Conservation (phyloP, 2,113 vertebrate species). For the Enhydra lutris region DNA sequence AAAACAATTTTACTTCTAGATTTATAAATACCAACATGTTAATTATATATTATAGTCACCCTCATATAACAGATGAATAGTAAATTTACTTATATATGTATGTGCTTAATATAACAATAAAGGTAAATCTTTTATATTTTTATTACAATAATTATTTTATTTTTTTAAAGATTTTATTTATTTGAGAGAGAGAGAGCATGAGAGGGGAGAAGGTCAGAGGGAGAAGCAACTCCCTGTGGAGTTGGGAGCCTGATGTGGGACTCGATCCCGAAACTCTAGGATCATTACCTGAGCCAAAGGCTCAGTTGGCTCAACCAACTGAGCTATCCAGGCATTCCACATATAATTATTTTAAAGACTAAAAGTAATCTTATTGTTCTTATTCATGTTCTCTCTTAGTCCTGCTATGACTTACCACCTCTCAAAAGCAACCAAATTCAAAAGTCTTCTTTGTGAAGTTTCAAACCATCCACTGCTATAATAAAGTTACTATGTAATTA, state of each 20-base stretch:
- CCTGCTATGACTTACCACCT: background rate
- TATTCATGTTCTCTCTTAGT: background rate
- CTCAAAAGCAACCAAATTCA: background rate
- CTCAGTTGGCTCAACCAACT: too few species aligned
- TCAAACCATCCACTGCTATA: background rate
- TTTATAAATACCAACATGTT: background rate
- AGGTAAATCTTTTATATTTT: background rate
- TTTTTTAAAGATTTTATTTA: too few species aligned
- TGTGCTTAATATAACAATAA: background rate
- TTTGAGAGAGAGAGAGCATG: too few species aligned
- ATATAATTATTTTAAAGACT: background rate
- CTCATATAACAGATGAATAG: background rate
- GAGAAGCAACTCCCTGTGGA: too few species aligned
- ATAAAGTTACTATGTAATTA: background rate
- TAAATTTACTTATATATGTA: background rate
- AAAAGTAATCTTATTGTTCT: background rate
- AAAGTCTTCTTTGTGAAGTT: slow-evolving; percentile 26
- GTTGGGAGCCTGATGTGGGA: too few species aligned
- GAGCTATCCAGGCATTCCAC: background rate
- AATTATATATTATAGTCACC: background rate
- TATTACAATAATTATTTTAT: background rate
- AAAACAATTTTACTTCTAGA: slow-evolving; percentile 7
- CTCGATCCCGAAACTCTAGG: too few species aligned
- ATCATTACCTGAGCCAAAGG: too few species aligned
- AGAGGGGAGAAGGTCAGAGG: too few species aligned